These are phyloP conservation scores for Leucoptera coffeella DNA, from an alignment of 2,888 invertebrate species.

Conservation along the genomic window DNA sequence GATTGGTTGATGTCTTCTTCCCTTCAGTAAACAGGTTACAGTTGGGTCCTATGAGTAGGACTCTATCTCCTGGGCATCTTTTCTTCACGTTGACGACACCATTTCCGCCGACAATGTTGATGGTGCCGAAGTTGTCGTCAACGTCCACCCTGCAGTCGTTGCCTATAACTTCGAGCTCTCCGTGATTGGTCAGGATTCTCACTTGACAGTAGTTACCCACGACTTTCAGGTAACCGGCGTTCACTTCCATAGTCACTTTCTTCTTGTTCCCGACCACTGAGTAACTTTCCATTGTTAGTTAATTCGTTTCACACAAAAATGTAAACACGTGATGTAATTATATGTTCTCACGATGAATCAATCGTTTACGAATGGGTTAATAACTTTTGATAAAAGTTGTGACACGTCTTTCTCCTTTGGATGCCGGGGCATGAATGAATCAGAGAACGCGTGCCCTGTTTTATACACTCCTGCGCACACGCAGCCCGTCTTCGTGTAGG, in stretches of 20 bases:
- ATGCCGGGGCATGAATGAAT: constrained; percentile 1
- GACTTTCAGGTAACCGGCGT: constrained; percentile 27
- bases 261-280: constrained; percentile 42
- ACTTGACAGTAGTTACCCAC: constrained; percentile 38
- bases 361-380: too few relatives aligned
- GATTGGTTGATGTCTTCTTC: constrained; percentile 23
- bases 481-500: constrained; percentile 6
- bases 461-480: constrained; percentile 10
- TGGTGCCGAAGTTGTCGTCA: constrained; percentile 23
- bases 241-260: constrained; percentile 41
- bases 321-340: too few relatives aligned
- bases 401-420: not conserved
- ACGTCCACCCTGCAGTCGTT: constrained; percentile 36
- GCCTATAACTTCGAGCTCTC: constrained; percentile 42
- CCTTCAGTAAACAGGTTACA: constrained; percentile 31
- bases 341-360: too few relatives aligned
- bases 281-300: constrained; percentile 33
- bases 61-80: constrained; percentile 27
- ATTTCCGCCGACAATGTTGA: constrained; percentile 33
- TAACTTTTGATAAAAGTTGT: too few relatives aligned
- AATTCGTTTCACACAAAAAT: too few relatives aligned
- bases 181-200: constrained; percentile 24
- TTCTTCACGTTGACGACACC: constrained; percentile 24
- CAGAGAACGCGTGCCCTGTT: constrained; percentile 6
- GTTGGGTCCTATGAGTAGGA: constrained; percentile 24